A percentile compares a stretch with the other conserved stretches of the same genome.
Evolutionary conservation across 2,113 vertebrate species (phyloP).

Genomic region (Caretta caretta): DNA sequence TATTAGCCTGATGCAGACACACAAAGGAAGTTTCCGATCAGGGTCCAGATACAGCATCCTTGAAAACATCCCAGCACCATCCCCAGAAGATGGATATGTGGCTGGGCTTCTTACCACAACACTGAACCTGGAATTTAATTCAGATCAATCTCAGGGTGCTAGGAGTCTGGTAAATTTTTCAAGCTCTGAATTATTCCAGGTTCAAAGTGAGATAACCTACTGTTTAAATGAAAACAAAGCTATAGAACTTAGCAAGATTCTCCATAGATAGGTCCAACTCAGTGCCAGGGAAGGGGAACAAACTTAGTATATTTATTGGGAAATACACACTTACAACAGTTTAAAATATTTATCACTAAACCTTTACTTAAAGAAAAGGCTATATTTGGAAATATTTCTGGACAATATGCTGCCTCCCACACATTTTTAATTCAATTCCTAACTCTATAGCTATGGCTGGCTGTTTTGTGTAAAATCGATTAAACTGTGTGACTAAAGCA

Average conservation of each 20-base stretch:
- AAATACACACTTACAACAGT: too few species aligned
- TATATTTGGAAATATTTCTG: not conserved
- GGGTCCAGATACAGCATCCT: not conserved
- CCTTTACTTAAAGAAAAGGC: not conserved
- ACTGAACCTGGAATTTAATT: not conserved
- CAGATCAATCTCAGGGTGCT: not conserved
- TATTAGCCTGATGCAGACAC: too few species aligned
- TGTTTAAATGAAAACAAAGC: not conserved
- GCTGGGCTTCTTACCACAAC: not conserved
- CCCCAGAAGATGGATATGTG: too few species aligned
- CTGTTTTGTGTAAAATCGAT: not conserved
- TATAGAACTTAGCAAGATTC: not conserved
- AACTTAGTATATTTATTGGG: too few species aligned
- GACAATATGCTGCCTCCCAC: not conserved
- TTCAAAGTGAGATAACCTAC: not conserved
- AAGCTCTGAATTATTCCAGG: not conserved
- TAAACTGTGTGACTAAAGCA: not conserved
- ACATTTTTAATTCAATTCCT: not conserved
- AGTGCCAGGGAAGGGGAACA: not conserved
- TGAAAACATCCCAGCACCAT: too few species aligned
- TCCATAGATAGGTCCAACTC: not conserved
- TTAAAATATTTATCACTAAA: not conserved
- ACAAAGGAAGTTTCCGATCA: not conserved
- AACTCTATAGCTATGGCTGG: not conserved
- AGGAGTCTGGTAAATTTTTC: not conserved